Percentiles rank a stretch among this genome's conserved stretches.
Conservation (phyloP, 2,888 invertebrate genomes). For the Bruchidius siliquastri region DNA sequence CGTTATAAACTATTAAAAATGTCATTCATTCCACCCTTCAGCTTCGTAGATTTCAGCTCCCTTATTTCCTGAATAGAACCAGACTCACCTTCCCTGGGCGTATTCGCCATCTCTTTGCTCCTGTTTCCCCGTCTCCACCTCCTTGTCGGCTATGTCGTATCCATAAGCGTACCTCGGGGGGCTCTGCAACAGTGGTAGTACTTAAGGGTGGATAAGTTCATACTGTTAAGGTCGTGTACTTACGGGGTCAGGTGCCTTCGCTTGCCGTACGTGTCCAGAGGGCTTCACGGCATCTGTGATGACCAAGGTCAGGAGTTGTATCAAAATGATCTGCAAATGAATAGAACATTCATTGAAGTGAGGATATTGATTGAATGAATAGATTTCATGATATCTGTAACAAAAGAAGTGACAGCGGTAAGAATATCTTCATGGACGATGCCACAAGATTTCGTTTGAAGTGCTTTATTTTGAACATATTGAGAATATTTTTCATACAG, state of each 20-base stretch:
- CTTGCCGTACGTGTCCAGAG: slow-evolving; percentile 43
- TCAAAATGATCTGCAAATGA: not conserved
- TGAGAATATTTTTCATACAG: no score
- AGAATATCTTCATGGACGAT: no score
- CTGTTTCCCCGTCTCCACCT: slow-evolving; percentile 46
- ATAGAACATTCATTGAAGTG: no score
- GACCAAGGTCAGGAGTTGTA: slow-evolving; percentile 22
- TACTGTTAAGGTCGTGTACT: slow-evolving; percentile 15
- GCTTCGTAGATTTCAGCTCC: no score
- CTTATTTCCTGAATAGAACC: no score
- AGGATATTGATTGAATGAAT: no score
- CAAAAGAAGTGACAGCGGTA: no score
- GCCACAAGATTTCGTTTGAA: no score
- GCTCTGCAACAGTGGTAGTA: slow-evolving; percentile 35
- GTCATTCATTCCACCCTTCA: no score
- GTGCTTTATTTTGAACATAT: no score
- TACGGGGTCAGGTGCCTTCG: slow-evolving; percentile 44
- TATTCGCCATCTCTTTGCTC: slow-evolving; percentile 48
- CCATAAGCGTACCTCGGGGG: slow-evolving; percentile 53
- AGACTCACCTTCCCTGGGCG: slow-evolving; percentile 47
- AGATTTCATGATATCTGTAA: no score
- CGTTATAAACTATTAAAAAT: no score
- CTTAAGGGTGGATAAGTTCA: not conserved
- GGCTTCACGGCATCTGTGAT: slow-evolving; percentile 37
- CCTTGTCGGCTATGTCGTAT: slow-evolving; percentile 45